Base-by-base conservation (phyloP, 2,113 vertebrate genomes). In the Sander vitreus region DNA sequence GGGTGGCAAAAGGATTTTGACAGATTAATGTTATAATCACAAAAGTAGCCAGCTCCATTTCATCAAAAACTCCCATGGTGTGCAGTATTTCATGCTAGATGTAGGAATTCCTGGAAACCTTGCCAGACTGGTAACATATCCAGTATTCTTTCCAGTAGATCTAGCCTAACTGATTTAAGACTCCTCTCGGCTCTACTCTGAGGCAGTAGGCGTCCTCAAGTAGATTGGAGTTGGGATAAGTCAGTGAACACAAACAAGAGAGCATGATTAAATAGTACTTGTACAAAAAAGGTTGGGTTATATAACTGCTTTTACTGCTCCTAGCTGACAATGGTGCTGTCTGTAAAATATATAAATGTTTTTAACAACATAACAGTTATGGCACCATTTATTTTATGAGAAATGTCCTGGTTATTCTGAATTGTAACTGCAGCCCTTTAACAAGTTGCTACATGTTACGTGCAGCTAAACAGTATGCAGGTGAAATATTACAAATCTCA, bases 61-160 rank as follows among this genome's bases (percentile, higher is more conserved):
- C 55, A 75, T 84, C 45, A 80, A 21, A 77, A 54, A 36, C 15
- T 76, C 48, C 21, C 45, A 14, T 19, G 5, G 45, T 65, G 23
- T 33, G 54, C 18, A 53, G 16, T 57, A 43, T 66, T 62, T 54
- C 60, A 78, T 69, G 57, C 47, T 51, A 45, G 51, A 80, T 69
- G 25, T 33, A 73, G 58, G 65, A 66, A 73, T 60, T 83, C 65
- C 57, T 80, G 72, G 64, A 84, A 84, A 65, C 55, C 18, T 67
- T 58, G n/a, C 63, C 76, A 74, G 73, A 48, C 60, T 69, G 66
- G 60, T 78, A 60, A 39, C 57, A 57, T 81, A 58, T 73, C 33
- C 30, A 33, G 7, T 14, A 7, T 19, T 23, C 53, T 66, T 78
- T 87, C 70, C 66, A 76, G 73, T n/a, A 74, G 51, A 27, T 72